Conservation (phyloP, 2,888 invertebrate genomes). For the Hetaerina titia region DNA sequence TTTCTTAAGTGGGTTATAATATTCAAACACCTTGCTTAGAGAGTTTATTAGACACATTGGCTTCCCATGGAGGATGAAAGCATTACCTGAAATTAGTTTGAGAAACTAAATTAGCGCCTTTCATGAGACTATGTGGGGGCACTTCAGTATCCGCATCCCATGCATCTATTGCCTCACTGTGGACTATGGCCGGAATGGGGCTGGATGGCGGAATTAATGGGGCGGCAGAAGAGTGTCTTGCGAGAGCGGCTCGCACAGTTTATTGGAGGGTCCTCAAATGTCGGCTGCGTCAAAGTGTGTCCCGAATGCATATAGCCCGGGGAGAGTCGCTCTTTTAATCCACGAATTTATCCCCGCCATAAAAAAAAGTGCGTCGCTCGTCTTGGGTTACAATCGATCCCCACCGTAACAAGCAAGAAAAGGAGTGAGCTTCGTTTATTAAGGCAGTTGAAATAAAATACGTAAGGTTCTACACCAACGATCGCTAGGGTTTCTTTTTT, state of each 20-base stretch:
- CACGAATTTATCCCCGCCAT: background rate
- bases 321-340: background rate
- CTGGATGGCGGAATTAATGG: no score
- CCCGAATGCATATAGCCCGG: background rate
- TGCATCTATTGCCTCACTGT: no score
- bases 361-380: background rate
- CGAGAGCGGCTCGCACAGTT: background rate
- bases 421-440: no score
- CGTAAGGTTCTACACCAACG: no score
- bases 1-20: background rate
- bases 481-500: no score
- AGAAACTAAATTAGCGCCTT: background rate
- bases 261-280: background rate
- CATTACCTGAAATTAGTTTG: background rate
- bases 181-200: no score
- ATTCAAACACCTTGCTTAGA: background rate
- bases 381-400: conserved; percentile 13
- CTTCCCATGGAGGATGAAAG: background rate
- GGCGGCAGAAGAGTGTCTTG: no score
- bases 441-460: no score
- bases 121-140: no score
- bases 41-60: background rate
- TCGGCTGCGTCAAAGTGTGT: background rate
- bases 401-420: background rate
- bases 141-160: no score